Base-by-base conservation (phyloP, 2,113 vertebrate species). In the Bos indicus region DNA sequence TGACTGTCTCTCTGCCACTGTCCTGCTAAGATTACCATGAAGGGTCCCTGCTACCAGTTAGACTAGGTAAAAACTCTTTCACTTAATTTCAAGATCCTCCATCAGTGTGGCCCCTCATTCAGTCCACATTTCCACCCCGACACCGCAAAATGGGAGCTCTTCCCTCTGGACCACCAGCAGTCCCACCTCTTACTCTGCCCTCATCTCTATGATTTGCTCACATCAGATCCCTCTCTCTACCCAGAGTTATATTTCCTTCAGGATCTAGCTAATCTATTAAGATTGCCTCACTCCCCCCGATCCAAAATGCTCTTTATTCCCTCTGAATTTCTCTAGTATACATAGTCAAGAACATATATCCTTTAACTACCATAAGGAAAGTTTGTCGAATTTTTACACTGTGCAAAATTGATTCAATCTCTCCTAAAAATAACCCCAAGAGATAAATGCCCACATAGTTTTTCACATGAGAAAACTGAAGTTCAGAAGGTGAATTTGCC, bases 341-440 rank as follows among this genome's bases (percentile, higher is more conserved):
- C 28, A 52, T 1, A 25, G 67, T 26, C 40, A 86, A 88, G 36
- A 36, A 40, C 2, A 1, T 16, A 23, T 0, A 33, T 15, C 17
- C 16, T 90, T 16, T 10, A 28, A 36, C 88, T 36, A 16, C 9
- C 7, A 1, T 71, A 17, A 67, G 17, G 46, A 85, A 54, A 28
- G 30, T 71, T 33, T 67, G 11, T 11, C 54, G 51, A 83, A 25
- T 64, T 86, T n/a, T 83, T 60, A 77, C 28, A 52, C 17, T 23
- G 25, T 40, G 25, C 16, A 57, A 57, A 16, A 57, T 23, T 59
- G n/a, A 85, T 19, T 19, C 25, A 25, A 16, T 43, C 48, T 81
- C n/a, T 90, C 62, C 81, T 77, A 48, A 90, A 94, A 90, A 64
- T 52, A 92, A 85, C 56, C 57, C 7, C 25, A 71, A 95, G 43